Evolutionary conservation across 2,888 invertebrate genomes (phyloP).

Genomic region (Acrobasis consociella): DNA sequence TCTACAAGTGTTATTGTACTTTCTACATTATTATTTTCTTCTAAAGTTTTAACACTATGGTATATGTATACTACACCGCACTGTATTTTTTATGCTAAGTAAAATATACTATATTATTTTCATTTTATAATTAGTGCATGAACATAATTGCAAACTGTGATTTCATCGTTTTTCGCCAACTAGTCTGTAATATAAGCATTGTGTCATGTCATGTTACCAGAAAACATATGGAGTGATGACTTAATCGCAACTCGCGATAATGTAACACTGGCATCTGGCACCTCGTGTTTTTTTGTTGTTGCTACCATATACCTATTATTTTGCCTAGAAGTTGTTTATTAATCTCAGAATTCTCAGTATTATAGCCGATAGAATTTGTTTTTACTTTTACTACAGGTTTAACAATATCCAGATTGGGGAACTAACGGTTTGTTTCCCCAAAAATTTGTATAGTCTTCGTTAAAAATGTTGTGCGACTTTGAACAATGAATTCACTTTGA

Average conservation of each 20-base stretch:
- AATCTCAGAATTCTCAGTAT: neutral
- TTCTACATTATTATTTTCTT: too few relatives aligned
- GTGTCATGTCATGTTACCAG: conserved; percentile 1
- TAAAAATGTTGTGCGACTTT: too few relatives aligned
- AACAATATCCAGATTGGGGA: too few relatives aligned
- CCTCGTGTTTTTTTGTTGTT: neutral
- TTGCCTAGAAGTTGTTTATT: neutral
- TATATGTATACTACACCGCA: too few relatives aligned
- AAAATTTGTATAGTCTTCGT: too few relatives aligned
- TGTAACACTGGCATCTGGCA: neutral
- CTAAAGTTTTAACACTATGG: too few relatives aligned
- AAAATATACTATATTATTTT: neutral
- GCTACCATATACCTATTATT: neutral
- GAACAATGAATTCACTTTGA: too few relatives aligned
- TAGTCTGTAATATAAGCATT: neutral
- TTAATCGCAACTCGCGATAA: neutral
- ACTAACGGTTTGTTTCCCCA: too few relatives aligned
- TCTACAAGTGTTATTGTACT: too few relatives aligned
- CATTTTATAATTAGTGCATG: neutral
- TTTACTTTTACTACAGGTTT: too few relatives aligned
- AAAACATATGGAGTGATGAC: neutral
- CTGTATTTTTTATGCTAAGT: too few relatives aligned
- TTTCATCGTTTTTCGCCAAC: conserved; percentile 5
- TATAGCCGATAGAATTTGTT: too few relatives aligned
- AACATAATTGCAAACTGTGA: neutral